Evolutionary conservation across 2,797 vertebrate genomes (phyloP), one percentile per base, ranked within the genome.

Genomic region (Xenentodon cancila): DNA sequence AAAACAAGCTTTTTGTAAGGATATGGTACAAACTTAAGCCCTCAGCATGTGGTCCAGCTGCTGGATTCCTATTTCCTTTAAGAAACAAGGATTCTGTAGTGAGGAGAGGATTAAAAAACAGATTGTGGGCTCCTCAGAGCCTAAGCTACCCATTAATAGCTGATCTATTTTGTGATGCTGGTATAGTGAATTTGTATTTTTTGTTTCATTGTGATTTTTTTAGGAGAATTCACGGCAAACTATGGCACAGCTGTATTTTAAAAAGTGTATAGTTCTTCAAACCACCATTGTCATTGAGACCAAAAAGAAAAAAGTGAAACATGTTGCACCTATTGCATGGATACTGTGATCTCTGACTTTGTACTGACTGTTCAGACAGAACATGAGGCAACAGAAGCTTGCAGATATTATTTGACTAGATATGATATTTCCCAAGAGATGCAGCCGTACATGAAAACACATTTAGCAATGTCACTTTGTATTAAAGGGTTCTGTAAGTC

Each of bases 11-110:
- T 63, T 68, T 76, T 52, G 17, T 32, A 69, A 73, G 82, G 34
- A 72, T 45, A 60, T 22, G 53, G 47, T 61, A 55, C 77, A 78
- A 37, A 70, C 59, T 79, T 81, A 63, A 74, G 73, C 51, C 67
- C 74, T 73, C 87, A 48, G 67, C 63, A 51, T 84, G 85, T 60
- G 77, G 81, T 57, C 76, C n/a, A 75, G 51, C 77, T 55, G 71
- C 62, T 55, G 42, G 57, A 53, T 59, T 75, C 64, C 22, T 56
- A 62, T 9, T 59, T 58, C 47, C 34, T 51, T 76, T 68, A 81
- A 78, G 58, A 85, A 77, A 67, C 60, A 68, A 32, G 0, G 18
- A 65, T 72, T 73, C 34, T 52, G 42, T 57, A 19, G 58, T 49
- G 55, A 61, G 52, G 25, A 58, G 45, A 37, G 58, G 58, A 65